Base-by-base conservation (phyloP, 23 tunicate genomes). In the Trididemnum miniatum region DNA sequence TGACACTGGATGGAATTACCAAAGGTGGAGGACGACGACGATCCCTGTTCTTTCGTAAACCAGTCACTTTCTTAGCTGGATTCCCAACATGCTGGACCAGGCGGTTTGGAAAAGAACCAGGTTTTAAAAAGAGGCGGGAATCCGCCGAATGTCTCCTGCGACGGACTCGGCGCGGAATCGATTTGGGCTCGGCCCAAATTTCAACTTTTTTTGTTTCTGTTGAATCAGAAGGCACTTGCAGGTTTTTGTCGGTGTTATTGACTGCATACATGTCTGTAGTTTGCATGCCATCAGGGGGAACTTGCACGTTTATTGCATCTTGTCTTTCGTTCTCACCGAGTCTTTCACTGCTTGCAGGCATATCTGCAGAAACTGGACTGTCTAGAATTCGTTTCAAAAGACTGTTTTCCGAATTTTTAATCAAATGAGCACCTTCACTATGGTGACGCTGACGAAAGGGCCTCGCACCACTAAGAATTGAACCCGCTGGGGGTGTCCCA, bases 131-230 rank as follows among this genome's bases (percentile, higher is more conserved):
- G 69, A 86, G 35, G 39, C 88, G 35, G 67, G 92, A 76, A 40
- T 87, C 91, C 2, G 91, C 97, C 0, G 97, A 87, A 64, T 87
- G 92, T 5, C 92, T 66, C 25, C 97, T 59, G 35, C 86, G 87
- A 25, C 97, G 79, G n/a, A 65, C 33, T 32, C 88, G 65, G 0
- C 82, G 78, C 33, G 74, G 89, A 24, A 85, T 83, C 1, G 90
- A 92, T 79, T 92, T 92, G 23, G 97, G 97, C 59, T 87, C 97
- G 31, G 92, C 85, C 97, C 97, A 92, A 37, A 91, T 63, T 77
- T 91, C 97, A 25, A 49, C 35, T 59, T 57, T 81, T n/a, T 60
- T 72, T 36, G 51, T 44, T 65, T 54, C 33, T 40, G 65, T 7
- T 31, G 28, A 2, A 20, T 32, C 23, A 12, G 39, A 20, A 34